Conservation (phyloP, 1,140 invertebrate species). For the Pogonomyrmex californicus region DNA sequence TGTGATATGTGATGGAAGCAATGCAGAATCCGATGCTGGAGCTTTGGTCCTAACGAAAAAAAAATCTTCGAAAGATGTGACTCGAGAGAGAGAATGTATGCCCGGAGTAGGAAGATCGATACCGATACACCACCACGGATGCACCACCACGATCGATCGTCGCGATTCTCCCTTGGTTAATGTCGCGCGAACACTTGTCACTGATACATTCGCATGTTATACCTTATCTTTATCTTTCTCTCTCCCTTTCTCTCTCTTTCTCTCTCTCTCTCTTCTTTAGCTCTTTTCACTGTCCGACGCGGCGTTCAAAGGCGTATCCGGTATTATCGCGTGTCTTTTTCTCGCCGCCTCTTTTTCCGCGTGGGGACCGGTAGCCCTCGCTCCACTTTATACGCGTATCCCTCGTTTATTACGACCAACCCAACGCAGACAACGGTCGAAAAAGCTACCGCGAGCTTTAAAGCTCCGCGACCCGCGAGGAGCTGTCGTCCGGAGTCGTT, state of each 20-base stretch:
- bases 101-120: constrained; percentile 2
- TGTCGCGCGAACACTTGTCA: constrained; percentile 40
- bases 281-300: constrained; percentile 48
- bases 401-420: constrained; percentile 29
- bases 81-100: constrained; percentile 10
- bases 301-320: constrained; percentile 51
- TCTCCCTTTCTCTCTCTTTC: constrained; percentile 31
- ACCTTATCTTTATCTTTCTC: constrained; percentile 58
- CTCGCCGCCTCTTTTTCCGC: constrained; percentile 43
- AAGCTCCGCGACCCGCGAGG: constrained; percentile 53
- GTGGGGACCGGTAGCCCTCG: neutral
- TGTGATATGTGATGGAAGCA: neutral
- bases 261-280: no score
- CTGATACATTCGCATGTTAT: constrained; percentile 24
- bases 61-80: neutral
- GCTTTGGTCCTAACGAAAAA: neutral
- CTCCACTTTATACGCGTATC: constrained; percentile 32
- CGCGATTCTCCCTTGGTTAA: neutral
- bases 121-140: neutral
- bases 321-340: constrained; percentile 59
- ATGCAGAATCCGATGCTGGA: constrained; percentile 5
- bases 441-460: constrained; percentile 2
- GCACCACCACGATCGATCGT: neutral
- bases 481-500: constrained; percentile 62
- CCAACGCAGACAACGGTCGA: constrained; percentile 18